Evolutionary conservation across 2,888 invertebrate genomes (phyloP).

Genomic region (Aphodius granarius): DNA sequence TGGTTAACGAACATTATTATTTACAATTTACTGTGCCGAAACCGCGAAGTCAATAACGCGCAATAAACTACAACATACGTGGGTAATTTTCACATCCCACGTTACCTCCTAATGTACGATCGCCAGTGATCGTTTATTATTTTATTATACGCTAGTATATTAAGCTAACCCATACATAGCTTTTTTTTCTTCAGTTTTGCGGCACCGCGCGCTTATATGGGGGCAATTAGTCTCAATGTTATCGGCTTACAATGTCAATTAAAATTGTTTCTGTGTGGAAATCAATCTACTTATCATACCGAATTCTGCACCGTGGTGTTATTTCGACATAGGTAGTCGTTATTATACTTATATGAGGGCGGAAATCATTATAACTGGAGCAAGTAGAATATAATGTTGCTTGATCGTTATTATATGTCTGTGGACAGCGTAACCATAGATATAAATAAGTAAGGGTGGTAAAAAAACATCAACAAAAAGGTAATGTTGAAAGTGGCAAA

Average conservation of each 20-base stretch:
- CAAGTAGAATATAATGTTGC: neutral
- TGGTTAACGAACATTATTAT: neutral
- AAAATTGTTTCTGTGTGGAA: neutral
- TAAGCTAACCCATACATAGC: neutral
- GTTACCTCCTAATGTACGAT: neutral
- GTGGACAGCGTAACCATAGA: too few relatives aligned
- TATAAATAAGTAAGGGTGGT: too few relatives aligned
- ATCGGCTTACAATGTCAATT: neutral
- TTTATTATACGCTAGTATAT: neutral
- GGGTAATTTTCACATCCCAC: neutral
- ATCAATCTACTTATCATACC: neutral
- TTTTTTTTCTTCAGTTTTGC: neutral
- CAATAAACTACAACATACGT: neutral
- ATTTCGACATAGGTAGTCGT: neutral
- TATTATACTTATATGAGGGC: neutral
- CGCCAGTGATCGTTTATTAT: neutral
- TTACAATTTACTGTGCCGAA: neutral
- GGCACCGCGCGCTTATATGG: neutral
- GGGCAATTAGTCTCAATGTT: neutral
- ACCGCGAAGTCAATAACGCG: neutral
- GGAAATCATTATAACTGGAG: neutral
- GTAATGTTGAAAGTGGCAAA: too few relatives aligned
- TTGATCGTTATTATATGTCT: too few relatives aligned
- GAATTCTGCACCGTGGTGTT: neutral
- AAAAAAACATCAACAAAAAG: too few relatives aligned